Conservation (phyloP, 2,797 vertebrate genomes). For the Vipera latastei region DNA sequence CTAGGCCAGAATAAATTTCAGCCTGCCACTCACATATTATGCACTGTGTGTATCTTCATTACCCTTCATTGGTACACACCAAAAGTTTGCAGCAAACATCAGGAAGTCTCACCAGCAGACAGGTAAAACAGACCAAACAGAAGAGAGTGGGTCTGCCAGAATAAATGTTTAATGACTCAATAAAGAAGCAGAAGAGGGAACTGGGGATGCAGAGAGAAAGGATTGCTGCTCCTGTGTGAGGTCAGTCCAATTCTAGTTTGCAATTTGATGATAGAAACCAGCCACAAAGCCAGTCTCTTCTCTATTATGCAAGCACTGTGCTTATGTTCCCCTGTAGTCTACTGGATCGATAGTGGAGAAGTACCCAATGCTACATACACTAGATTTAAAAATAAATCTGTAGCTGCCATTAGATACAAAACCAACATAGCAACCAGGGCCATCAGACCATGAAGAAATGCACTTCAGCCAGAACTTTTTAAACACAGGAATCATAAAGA, state of each 20-base stretch:
- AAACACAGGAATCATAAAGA: neutral
- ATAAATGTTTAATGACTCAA: slow-evolving; percentile 62
- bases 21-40: slow-evolving; percentile 31
- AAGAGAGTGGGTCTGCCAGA: slow-evolving; percentile 44
- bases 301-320: neutral
- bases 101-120: slow-evolving; percentile 31
- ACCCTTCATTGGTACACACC: slow-evolving; percentile 40
- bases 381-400: neutral
- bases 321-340: slow-evolving; percentile 22
- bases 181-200: slow-evolving; percentile 40
- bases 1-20: slow-evolving; percentile 52
- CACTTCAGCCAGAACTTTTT: neutral
- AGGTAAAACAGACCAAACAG: slow-evolving; percentile 32
- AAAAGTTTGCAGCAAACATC: slow-evolving; percentile 45
- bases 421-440: neutral
- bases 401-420: neutral
- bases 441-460: neutral
- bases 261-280: slow-evolving; percentile 31
- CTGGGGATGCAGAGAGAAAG: slow-evolving; percentile 1
- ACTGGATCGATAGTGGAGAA: slow-evolving; percentile 1
- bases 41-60: slow-evolving; percentile 36
- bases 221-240: slow-evolving; percentile 41
- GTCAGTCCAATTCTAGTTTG: slow-evolving; percentile 51
- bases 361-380: slow-evolving; percentile 4
- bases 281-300: slow-evolving; percentile 16